Evolutionary conservation across 1,140 invertebrate genomes (phyloP).

Genomic region (Calosoma granatense): DNA sequence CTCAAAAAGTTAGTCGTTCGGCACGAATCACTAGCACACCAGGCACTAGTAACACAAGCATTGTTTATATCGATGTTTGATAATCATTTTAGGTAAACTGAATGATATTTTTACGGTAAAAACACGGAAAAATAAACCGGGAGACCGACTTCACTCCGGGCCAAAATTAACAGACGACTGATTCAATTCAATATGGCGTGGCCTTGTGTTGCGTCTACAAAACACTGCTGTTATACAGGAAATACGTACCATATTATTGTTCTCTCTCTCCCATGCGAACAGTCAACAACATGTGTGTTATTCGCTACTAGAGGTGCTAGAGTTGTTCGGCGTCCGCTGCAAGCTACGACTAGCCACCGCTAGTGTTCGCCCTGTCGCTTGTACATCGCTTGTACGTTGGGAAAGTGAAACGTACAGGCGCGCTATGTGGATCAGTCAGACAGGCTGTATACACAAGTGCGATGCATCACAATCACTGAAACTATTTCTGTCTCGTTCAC

Average conservation of each 20-base stretch:
- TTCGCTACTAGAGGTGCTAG: slow-evolving; percentile 17
- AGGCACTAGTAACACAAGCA: not conserved
- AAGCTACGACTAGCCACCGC: slow-evolving; percentile 15
- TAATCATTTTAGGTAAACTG: slow-evolving; percentile 6
- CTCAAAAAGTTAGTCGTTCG: slow-evolving; percentile 12
- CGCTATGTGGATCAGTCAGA: not conserved
- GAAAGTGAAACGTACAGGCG: not conserved
- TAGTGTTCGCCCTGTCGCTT: slow-evolving; percentile 7
- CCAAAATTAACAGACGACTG: slow-evolving; percentile 34
- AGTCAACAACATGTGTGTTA: slow-evolving; percentile 17
- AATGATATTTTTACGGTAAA: slow-evolving; percentile 17
- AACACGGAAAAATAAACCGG: slow-evolving; percentile 22
- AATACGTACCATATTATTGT: slow-evolving; percentile 15
- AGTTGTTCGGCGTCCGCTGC: slow-evolving; percentile 24
- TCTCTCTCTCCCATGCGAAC: slow-evolving; percentile 16
- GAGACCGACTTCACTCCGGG: slow-evolving; percentile 24
- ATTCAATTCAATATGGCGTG: slow-evolving; percentile 37
- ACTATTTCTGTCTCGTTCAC: not conserved
- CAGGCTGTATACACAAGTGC: not conserved
- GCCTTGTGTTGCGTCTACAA: slow-evolving; percentile 32
- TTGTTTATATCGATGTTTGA: slow-evolving; percentile 6
- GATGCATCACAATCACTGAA: not conserved
- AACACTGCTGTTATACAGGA: slow-evolving; percentile 20
- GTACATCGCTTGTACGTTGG: not conserved
- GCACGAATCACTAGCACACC: not conserved